A percentile compares a stretch with the other conserved stretches of the same genome.
These are phyloP conservation scores for Leucoma salicis DNA, from an alignment of 2,888 invertebrate species.

Conservation along the genomic window DNA sequence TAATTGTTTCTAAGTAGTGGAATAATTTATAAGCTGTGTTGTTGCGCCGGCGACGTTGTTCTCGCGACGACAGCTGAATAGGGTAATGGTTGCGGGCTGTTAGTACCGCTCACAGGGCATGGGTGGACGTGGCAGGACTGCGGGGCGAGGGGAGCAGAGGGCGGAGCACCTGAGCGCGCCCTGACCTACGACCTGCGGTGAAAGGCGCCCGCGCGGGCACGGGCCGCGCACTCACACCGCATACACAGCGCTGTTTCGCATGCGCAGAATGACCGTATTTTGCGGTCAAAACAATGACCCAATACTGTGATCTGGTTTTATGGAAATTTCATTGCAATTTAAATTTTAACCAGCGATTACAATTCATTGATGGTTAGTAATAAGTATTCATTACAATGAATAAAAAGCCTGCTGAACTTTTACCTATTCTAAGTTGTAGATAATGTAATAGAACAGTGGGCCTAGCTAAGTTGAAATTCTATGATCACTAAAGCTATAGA, in stretches of 20 bases:
- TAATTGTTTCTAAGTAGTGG: conserved; percentile 73
- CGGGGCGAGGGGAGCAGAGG: conserved; percentile 49
- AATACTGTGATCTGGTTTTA: conserved; percentile 33
- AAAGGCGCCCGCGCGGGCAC: conserved; percentile 76
- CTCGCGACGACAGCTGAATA: conserved; percentile 76
- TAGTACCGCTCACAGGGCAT: conserved; percentile 39
- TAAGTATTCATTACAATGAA: background rate
- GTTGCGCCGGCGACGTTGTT: conserved; percentile 68
- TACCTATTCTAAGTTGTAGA: too few species aligned
- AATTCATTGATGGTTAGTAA: background rate
- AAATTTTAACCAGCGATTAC: background rate
- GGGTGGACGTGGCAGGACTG: conserved; percentile 38
- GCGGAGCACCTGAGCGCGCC: conserved; percentile 82
- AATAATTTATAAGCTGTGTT: conserved; percentile 77
- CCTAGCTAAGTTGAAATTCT: too few species aligned
- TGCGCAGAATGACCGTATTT: conserved; percentile 60
- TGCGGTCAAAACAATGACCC: conserved; percentile 48
- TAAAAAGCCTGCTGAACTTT: too few species aligned
- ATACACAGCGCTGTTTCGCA: conserved; percentile 62
- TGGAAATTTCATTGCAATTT: conserved; percentile 12
- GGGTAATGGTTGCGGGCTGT: conserved; percentile 71
- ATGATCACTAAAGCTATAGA: too few species aligned
- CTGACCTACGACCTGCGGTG: conserved; percentile 81
- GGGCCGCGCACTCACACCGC: conserved; percentile 42
- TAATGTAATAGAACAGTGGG: too few species aligned